Evolutionary conservation across 2,113 vertebrate genomes (phyloP), one percentile per base, ranked within the genome.

Genomic region (Zootoca vivipara): DNA sequence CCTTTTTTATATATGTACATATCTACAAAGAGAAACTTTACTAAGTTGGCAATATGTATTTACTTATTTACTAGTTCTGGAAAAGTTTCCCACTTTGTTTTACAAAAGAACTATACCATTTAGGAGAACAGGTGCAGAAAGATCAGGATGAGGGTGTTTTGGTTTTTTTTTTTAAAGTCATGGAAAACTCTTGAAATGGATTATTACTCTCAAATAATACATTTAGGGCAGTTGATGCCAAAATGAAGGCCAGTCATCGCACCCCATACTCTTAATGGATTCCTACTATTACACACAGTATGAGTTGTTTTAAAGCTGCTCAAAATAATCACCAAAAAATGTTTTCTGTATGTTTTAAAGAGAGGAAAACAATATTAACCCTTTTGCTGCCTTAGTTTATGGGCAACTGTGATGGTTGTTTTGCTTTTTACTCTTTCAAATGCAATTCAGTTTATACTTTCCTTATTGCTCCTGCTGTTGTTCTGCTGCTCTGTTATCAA

Each of bases 361-460:
- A 92, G 94, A 92, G 93, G 92, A 93, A 95, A 94, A 85, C 62
- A 0, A 2, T 69, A 86, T 91, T 94, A 96, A 95, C 91, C 95
- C 95, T 95, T 95, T 96, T 92, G 82, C 96, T 96, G 94, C 95
- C 92, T 86, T 90, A 93, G 91, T 90, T 83, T 87, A 64, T 93
- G 95, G 95, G 95, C 94, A 83, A 84, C 69, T 84, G 83, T 92
- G 30, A 18, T 84, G 79, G 88, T 87, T 35, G 38, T 81, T 93
- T 89, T 94, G 90, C 65, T 86, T 94, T 89, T 67, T 24, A 80
- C 65, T 12, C 72, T 87, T 92, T 28, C 87, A 79, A 92, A 90
- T 81, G 82, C 78, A 88, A 86, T 40, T 81, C 15, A 86, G 83
- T 89, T 90, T 42, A 89, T 90, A 79, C 69, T 92, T 89, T 90